Conservation (phyloP, 2,888 invertebrate genomes). For the Sialis lutaria region DNA sequence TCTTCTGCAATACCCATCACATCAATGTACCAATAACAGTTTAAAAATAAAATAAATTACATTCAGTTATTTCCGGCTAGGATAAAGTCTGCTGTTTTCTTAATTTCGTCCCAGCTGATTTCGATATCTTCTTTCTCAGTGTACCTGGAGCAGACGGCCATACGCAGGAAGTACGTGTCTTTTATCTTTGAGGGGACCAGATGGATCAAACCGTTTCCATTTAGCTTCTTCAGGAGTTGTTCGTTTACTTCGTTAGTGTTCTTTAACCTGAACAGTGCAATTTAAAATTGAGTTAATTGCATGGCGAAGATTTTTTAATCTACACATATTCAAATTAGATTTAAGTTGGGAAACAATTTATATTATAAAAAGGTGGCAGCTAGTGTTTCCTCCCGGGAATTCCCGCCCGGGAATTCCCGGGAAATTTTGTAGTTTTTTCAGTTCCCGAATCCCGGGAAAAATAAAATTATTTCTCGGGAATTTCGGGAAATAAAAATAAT, state of each 20-base stretch:
- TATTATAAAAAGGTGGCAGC: too few species aligned
- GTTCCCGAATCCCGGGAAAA: too few species aligned
- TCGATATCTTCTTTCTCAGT: slow-evolving; percentile 68
- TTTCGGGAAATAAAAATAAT: too few species aligned
- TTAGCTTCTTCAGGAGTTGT: slow-evolving; percentile 61
- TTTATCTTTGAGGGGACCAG: slow-evolving; percentile 80
- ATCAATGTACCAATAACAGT: background rate
- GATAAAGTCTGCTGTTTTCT: slow-evolving; percentile 52
- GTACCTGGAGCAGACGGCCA: slow-evolving; percentile 79
- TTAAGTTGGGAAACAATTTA: too few species aligned
- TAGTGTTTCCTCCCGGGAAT: too few species aligned
- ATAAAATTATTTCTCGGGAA: too few species aligned
- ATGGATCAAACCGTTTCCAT: slow-evolving; percentile 80
- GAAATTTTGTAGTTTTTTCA: too few species aligned
- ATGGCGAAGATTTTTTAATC: too few species aligned
- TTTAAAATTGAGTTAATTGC: too few species aligned
- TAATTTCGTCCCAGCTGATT: slow-evolving; percentile 75
- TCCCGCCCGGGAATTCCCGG: too few species aligned
- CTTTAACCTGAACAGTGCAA: slow-evolving; percentile 42
- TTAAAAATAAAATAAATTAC: too few species aligned
- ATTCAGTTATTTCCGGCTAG: slow-evolving; percentile 22
- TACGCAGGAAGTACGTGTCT: slow-evolving; percentile 67
- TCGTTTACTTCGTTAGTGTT: slow-evolving; percentile 72
- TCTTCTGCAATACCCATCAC: background rate
- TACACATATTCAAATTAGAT: too few species aligned